Evolutionary conservation across 1,140 invertebrate species (phyloP), one percentile per base, ranked within the genome.

Genomic region (Drosophila quadrilineata): DNA sequence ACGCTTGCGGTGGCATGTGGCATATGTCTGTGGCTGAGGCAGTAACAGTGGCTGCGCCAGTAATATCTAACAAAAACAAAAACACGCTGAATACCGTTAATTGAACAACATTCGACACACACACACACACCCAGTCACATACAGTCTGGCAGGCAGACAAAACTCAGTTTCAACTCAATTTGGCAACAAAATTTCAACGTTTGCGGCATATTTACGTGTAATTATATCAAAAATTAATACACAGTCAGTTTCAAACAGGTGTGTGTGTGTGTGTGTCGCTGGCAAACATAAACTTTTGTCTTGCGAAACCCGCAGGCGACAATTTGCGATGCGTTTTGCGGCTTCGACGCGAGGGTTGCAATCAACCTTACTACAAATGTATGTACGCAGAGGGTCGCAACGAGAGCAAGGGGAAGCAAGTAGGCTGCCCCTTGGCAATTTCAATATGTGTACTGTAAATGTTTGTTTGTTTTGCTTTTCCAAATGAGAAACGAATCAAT

Each of bases 141-240:
- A n/a, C 9, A 41, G 26, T 48, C 8, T 4, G 9, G 9, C 40
- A 35, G 31, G 35, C 10, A 3, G 14, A 36, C 40, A 29, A 19
- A 22, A 29, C 36, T 40, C 46, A 16, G 10, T 17, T 49, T 50
- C 54, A 72, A 76, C 73, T 84, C 77, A 82, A 82, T 82, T 80
- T 82, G 31, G 64, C 57, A 66, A n/a, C n/a, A 40, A 56, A 50
- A 71, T 75, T 75, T 82, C 56, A 71, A 67, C 71, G 74, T 76
- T 69, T 58, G 62, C 76, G 73, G 76, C 76, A 62, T 82, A 84
- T 82, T 82, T 82, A 73, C 69, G 71, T 82, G 77, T 82, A 84
- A 82, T 82, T 82, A 63, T 82, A 73, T 82, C 63, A 72, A 70
- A 82, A 70, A 66, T 72, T 50, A 54, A 66, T 63, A 53, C 21